These are phyloP conservation scores for Aramus guarauna DNA, from an alignment of 2,113 vertebrate genomes.

Conservation along the genomic window DNA sequence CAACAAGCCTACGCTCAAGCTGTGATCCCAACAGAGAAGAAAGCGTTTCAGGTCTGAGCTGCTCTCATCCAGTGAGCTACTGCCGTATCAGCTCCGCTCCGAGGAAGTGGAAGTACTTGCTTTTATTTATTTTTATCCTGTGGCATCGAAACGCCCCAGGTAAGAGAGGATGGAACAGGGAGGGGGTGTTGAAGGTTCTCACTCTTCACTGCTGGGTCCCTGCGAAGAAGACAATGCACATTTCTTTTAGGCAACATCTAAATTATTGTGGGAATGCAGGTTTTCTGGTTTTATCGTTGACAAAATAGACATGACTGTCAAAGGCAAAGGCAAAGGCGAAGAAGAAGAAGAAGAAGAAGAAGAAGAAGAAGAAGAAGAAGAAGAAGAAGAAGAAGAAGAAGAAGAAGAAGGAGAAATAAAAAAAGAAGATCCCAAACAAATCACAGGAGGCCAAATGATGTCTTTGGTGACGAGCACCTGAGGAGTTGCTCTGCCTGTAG, in stretches of 20 bases:
- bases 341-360: too few relatives aligned
- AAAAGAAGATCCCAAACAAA: background rate
- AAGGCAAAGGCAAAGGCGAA: background rate
- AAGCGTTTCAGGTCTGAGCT: constrained; percentile 68
- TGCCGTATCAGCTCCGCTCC: constrained; percentile 16
- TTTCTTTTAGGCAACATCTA: background rate
- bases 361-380: too few relatives aligned
- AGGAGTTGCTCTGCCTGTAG: background rate
- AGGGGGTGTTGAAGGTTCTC: background rate
- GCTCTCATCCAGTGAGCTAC: constrained; percentile 68
- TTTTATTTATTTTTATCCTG: constrained; percentile 59
- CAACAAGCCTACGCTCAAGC: constrained; percentile 76
- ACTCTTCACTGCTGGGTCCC: background rate
- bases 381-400: too few relatives aligned
- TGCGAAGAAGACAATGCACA: background rate
- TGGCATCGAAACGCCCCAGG: background rate
- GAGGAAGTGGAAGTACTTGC: constrained; percentile 42
- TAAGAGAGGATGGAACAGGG: background rate
- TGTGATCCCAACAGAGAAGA: constrained; percentile 73
- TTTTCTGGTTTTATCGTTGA: background rate
- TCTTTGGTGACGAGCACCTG: background rate
- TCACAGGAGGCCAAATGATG: background rate
- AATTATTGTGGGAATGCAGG: background rate
- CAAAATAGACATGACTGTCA: background rate
- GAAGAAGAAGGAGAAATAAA: background rate